Percentiles rank a stretch among this genome's conserved stretches.
These are phyloP conservation scores for Trematocara macrostoma DNA, from an alignment of 2,113 vertebrate species.

Conservation along the genomic window DNA sequence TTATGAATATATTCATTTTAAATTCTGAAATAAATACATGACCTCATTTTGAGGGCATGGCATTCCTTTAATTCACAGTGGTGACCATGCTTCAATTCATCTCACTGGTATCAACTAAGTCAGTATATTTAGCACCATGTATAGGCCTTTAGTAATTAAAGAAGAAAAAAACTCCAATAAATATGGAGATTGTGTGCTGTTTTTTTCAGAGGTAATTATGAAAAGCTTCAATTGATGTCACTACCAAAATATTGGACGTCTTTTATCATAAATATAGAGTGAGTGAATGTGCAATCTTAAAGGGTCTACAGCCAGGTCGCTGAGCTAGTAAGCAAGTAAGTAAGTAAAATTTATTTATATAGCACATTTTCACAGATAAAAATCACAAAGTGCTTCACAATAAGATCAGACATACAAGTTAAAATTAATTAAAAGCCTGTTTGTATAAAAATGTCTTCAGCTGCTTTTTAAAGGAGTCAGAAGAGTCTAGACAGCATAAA, in stretches of 20 bases:
- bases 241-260: background rate
- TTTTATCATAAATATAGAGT: background rate
- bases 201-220: background rate
- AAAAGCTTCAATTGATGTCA: background rate
- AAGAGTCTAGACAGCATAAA: too few relatives aligned
- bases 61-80: background rate
- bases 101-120: background rate
- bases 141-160: background rate
- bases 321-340: too few relatives aligned
- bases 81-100: background rate
- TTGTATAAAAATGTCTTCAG: too few relatives aligned
- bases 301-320: background rate
- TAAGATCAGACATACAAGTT: too few relatives aligned
- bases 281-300: background rate
- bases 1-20: background rate
- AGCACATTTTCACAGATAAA: too few relatives aligned
- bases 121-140: background rate
- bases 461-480: too few relatives aligned
- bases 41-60: background rate
- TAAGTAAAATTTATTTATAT: too few relatives aligned
- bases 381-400: too few relatives aligned
- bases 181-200: background rate
- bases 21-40: background rate
- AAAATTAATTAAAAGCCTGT: too few relatives aligned
- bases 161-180: background rate